Base-by-base conservation (phyloP, 2,797 vertebrate species). In the Sarcophilus harrisii region DNA sequence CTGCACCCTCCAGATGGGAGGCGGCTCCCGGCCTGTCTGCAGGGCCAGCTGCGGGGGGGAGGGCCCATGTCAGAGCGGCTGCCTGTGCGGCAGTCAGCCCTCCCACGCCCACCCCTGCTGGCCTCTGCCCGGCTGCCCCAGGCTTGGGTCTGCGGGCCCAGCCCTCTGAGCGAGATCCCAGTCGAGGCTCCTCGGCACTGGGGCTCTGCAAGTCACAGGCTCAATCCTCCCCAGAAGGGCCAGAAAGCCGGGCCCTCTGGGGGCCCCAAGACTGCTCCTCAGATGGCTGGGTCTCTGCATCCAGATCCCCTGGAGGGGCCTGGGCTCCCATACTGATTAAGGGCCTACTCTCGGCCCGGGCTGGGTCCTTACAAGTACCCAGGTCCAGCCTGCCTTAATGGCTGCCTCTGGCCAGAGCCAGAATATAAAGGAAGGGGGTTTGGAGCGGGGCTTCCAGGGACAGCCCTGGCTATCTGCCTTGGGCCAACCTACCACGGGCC, bases 1-100 rank as follows among this genome's bases (percentile, higher is more conserved):
- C 98, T 99, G 99, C 81, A 99, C 99, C 45, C 99, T 98, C 99
- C 99, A 99, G 96, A 99, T 99, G 58, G 99, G 99, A 0, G 99
- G 99, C 0, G 99, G 99, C 98, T 99, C 99, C 0, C 99, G 99
- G 30, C 99, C 99, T 0, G 99, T 99, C 98, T 99, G 99, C 98
- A 99, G 94, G 1, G 99, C 99, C 98, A 99, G 98, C 99, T 99
- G 97, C 3, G 1, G 49, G n/a, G n/a, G 81, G 32, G 59, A 95
- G 49, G 93, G 57, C 57, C 4, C 55, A 10, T 0, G n/a, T n/a
- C 16, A 38, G 6, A 52, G 52, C 52, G 52, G 52, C 49, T 4
- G 49, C 49, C 49, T 4, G 49, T 2, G 49, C 2, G 49, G 49
- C 49, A 2, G 49, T 52, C 52, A 52, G 52, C 52, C 52, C 54